Evolutionary conservation across 2,888 invertebrate species (phyloP).

Genomic region (Tetranychus piercei): DNA sequence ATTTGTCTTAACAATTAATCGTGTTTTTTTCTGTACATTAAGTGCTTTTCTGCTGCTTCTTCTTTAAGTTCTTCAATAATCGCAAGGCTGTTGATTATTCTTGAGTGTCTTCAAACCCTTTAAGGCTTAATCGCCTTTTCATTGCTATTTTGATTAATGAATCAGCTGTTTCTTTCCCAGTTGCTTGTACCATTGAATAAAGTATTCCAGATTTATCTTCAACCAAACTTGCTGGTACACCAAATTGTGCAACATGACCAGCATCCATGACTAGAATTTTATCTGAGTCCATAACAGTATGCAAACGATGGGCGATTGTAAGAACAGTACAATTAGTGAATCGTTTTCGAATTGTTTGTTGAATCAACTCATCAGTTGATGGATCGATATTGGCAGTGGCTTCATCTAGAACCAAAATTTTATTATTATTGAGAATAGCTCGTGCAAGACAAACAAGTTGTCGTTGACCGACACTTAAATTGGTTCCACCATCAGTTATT

Average conservation of each 20-base stretch:
- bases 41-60: too few species aligned
- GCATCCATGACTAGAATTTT: conserved; percentile 51
- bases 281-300: conserved; percentile 84
- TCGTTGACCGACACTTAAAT: conserved; percentile 10
- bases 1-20: too few species aligned
- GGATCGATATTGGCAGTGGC: conserved; percentile 43
- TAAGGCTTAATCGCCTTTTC: background rate
- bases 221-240: conserved; percentile 47
- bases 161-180: conserved; percentile 32
- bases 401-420: conserved; percentile 11
- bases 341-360: conserved; percentile 56
- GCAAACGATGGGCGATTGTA: conserved; percentile 40
- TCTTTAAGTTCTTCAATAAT: too few species aligned
- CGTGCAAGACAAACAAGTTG: conserved; percentile 11
- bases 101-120: too few species aligned
- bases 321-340: conserved; percentile 47
- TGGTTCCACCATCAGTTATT: conserved; percentile 35
- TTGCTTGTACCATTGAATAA: conserved; percentile 34
- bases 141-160: conserved; percentile 32
- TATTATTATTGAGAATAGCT: background rate
- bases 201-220: conserved; percentile 31
- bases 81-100: too few species aligned
- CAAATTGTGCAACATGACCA: conserved; percentile 56
- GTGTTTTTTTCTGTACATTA: too few species aligned
- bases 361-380: conserved; percentile 44